Base-by-base conservation (phyloP, 2,113 vertebrate genomes). In the Eulacestoma nigropectus region DNA sequence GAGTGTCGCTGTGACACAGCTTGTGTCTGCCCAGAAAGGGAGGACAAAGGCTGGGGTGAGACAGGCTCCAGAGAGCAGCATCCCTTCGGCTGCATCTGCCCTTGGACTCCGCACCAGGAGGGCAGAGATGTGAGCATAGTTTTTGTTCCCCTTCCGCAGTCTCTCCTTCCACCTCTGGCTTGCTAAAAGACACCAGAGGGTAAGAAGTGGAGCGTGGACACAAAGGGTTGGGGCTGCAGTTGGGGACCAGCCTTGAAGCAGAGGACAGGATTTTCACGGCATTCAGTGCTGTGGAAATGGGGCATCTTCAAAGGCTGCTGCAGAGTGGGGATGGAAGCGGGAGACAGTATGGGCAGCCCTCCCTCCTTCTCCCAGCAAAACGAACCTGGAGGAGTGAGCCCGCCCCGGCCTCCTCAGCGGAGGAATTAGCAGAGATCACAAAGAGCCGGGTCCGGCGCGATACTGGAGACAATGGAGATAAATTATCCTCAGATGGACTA, bases 111-210 rank as follows among this genome's bases (percentile, higher is more conserved):
- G 41, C 55, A 16, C 15, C 30, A 27, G 11, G 11, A 32, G 64
- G 59, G 29, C 49, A 80, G 63, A 64, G 27, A 25, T 11, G 23
- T 0, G 0, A 52, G 37, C 14, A 15, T 32, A 10, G 2, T 41
- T 89, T 89, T 65, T 53, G 8, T 39, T 8, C 21, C 16, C 3
- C 14, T 59, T 82, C 11, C 14, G 16, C 32, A 32, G 11, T 6
- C 26, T 50, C 22, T 65, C 22, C 37, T 80, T 93, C 32, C 7
- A 29, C n/a, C 16, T 81, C 46, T 81, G 77, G 4, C 47, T 80
- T 76, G 33, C 44, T 60, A 23, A 76, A 72, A 79, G 35, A 11
- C 11, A 50, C 23, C 30, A 26, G 53, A 50, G 29, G 27, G 17
- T 37, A 37, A 47, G 57, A 86, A 10, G 41, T 65, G 41, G n/a